Percentiles rank a stretch among this genome's conserved stretches.
These are phyloP conservation scores for Scaptomyza graminum DNA, from an alignment of 1,140 invertebrate genomes.

Conservation along the genomic window DNA sequence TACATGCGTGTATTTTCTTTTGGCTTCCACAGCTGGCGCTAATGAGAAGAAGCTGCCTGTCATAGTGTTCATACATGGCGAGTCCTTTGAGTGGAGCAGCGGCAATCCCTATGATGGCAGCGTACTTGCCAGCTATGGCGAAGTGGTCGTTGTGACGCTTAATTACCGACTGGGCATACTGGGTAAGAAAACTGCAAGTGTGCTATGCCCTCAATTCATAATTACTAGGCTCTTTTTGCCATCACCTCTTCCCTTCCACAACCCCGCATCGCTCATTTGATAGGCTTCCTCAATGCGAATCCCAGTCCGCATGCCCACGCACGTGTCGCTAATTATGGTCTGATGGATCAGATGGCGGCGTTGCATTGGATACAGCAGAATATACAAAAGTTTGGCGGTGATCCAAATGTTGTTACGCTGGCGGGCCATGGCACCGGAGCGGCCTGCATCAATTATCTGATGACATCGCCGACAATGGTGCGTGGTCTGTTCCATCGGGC, in stretches of 20 bases:
- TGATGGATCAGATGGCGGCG: conserved; percentile 96
- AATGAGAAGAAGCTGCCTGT: conserved; percentile 91
- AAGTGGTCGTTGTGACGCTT: conserved; percentile 96
- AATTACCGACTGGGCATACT: conserved; percentile 98
- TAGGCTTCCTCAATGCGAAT: conserved; percentile 94
- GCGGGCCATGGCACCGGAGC: conserved; percentile 97
- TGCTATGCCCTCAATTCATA: conserved; percentile 35
- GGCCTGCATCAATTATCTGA: conserved; percentile 97
- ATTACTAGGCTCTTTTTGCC: neutral
- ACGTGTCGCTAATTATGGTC: conserved; percentile 94
- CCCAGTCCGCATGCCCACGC: conserved; percentile 91
- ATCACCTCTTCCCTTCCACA: neutral
- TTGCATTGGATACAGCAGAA: conserved; percentile 97
- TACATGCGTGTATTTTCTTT: conserved; percentile 2
- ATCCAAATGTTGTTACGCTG: conserved; percentile 94
- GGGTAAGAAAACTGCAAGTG: conserved; percentile 81
- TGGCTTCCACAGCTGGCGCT: conserved; percentile 83
- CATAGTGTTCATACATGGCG: conserved; percentile 96
- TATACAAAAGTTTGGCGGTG: conserved; percentile 94
- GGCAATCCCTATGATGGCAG: conserved; percentile 98
- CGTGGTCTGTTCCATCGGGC: conserved; percentile 95
- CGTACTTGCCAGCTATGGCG: conserved; percentile 94
- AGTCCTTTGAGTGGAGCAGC: conserved; percentile 97
- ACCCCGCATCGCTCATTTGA: neutral
- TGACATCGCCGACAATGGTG: conserved; percentile 96